phyloP scores from a whole-genome alignment of 2,888 invertebrate species.

The Drymonia ruficornis region DNA sequence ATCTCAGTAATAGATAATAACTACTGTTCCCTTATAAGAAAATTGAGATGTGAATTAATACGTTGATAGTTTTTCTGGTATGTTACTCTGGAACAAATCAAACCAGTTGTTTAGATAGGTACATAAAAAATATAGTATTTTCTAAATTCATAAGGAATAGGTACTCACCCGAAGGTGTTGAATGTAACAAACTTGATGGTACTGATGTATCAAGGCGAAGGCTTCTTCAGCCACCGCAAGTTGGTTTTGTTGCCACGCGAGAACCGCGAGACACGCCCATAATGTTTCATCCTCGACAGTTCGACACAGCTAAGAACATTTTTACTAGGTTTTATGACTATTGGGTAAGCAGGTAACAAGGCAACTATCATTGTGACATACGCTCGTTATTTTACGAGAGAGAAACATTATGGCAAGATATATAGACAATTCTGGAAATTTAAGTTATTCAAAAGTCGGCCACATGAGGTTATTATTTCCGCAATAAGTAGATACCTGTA shows the following conservation, averaged over 20 bases:
- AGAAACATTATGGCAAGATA: no score
- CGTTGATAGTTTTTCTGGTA: constrained; percentile 60
- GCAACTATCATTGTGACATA: no score
- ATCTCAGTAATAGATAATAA: no score
- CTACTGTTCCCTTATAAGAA: not conserved
- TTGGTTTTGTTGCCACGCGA: constrained; percentile 94
- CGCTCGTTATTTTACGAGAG: no score
- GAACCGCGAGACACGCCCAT: constrained; percentile 97
- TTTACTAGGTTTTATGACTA: no score
- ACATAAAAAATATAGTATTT: no score
- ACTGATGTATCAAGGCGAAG: constrained; percentile 87
- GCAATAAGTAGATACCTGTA: constrained; percentile 83
- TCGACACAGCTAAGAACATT: constrained; percentile 67
- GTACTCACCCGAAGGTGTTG: constrained; percentile 91
- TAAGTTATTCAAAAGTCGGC: no score
- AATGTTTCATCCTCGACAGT: constrained; percentile 86
- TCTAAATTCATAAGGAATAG: no score
- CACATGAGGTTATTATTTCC: no score
- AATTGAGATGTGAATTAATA: constrained; percentile 6
- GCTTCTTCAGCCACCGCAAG: constrained; percentile 97
- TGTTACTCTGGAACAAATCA: constrained; percentile 61
- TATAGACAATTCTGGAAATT: not conserved
- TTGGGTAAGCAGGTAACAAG: no score
- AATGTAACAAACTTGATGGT: constrained; percentile 93
- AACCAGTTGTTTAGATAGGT: no score